Evolutionary conservation across 2,797 vertebrate genomes (phyloP).

Genomic region (Pogoniulus pusillus): DNA sequence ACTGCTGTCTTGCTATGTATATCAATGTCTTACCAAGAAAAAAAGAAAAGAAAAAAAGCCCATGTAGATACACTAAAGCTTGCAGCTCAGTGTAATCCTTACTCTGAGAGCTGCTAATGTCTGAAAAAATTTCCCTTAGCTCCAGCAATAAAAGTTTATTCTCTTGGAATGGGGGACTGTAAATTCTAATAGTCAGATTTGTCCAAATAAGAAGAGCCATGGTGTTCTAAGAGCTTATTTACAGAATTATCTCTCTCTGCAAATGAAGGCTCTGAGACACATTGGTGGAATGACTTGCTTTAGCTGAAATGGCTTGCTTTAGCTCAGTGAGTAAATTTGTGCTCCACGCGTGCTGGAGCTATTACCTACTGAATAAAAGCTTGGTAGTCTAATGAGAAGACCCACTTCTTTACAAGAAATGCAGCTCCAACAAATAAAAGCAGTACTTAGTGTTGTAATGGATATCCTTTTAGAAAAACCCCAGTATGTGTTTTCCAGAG

Average conservation of each 20-base stretch:
- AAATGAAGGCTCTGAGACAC: slow-evolving; percentile 19
- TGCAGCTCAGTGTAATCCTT: background rate
- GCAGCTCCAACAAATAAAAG: background rate
- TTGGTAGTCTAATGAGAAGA: background rate
- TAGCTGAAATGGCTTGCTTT: background rate
- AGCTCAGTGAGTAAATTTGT: background rate
- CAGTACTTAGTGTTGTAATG: background rate
- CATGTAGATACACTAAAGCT: background rate
- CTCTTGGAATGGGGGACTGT: background rate
- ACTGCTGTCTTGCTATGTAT: background rate
- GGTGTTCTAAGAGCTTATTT: slow-evolving; percentile 19
- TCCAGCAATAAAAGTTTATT: background rate
- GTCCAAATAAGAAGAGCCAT: background rate
- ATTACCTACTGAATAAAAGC: background rate
- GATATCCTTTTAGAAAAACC: slow-evolving; percentile 18
- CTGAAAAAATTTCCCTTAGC: background rate
- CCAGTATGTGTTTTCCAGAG: slow-evolving; percentile 5
- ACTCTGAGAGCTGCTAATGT: background rate
- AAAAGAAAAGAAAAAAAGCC: background rate
- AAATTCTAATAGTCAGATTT: background rate
- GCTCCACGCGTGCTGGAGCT: background rate
- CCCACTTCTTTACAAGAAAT: background rate
- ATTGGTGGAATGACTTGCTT: slow-evolving; percentile 15
- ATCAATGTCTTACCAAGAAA: background rate
- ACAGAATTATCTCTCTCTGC: slow-evolving; percentile 25